phyloP scores from a whole-genome alignment of 2,113 vertebrate species.

The Percina caprodes region DNA sequence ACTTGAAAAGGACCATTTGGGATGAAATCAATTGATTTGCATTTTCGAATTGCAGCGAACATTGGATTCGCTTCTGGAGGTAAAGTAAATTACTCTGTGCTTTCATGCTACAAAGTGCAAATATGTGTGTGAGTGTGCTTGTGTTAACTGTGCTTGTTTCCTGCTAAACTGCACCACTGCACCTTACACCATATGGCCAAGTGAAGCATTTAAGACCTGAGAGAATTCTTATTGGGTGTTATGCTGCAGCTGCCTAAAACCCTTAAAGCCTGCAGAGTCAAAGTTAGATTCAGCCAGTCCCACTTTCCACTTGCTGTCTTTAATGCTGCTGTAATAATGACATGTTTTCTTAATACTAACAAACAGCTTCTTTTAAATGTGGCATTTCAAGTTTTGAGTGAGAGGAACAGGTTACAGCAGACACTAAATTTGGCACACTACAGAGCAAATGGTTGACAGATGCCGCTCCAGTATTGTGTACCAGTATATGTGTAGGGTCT shows the following conservation, averaged over 20 bases:
- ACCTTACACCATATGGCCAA: conserved; percentile 50
- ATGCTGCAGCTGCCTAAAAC: conserved; percentile 19
- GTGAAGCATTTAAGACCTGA: conserved; percentile 32
- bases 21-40: not conserved
- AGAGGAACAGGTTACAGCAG: conserved; percentile 4
- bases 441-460: conserved; percentile 15
- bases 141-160: conserved; percentile 15
- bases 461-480: not conserved
- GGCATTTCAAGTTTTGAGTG: not conserved
- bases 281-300: conserved; percentile 10
- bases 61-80: not conserved
- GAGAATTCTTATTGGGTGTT: conserved; percentile 16
- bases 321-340: not conserved
- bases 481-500: conserved; percentile 1
- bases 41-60: not conserved
- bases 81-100: not conserved
- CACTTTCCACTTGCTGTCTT: not conserved
- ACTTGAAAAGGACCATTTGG: not conserved
- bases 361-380: not conserved
- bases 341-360: not conserved
- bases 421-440: conserved; percentile 3
- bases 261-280: conserved; percentile 19
- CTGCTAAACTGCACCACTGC: conserved; percentile 42
- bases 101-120: not conserved
- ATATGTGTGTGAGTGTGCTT: not conserved